Conservation (phyloP, 2,113 vertebrate genomes). For the Morone saxatilis region DNA sequence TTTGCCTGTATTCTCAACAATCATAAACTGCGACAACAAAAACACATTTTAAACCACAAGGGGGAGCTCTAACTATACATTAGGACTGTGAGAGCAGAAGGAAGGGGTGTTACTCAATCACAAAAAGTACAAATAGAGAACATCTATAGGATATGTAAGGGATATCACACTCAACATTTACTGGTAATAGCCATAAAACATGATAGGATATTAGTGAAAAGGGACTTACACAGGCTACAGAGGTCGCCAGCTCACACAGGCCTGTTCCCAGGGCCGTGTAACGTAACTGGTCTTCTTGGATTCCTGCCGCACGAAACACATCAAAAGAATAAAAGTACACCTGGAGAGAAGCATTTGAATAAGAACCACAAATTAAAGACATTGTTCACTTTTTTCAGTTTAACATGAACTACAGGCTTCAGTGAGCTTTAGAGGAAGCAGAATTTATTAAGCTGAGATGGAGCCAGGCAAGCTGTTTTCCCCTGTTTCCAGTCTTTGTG, state of each 20-base stretch:
- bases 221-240: constrained; percentile 83
- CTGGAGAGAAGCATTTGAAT: constrained; percentile 70
- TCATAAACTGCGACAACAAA: constrained; percentile 80
- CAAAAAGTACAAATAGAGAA: not conserved
- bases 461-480: not conserved
- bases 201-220: not conserved
- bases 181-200: not conserved
- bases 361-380: not conserved
- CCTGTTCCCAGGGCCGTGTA: constrained; percentile 86
- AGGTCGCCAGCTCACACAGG: constrained; percentile 81
- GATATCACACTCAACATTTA: not conserved
- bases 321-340: constrained; percentile 89
- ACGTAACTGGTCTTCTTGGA: constrained; percentile 75
- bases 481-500: not conserved
- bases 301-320: constrained; percentile 85
- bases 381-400: not conserved
- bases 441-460: too few relatives aligned
- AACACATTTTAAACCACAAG: constrained; percentile 48
- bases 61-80: constrained; percentile 41
- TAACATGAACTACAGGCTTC: not conserved
- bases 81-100: not conserved
- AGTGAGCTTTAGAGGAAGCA: not conserved
- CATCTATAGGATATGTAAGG: not conserved
- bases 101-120: not conserved
- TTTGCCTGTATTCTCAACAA: constrained; percentile 83